Evolutionary conservation across 2,113 vertebrate genomes (phyloP), one percentile per base, ranked within the genome.

Genomic region (Prochilodus magdalenae): DNA sequence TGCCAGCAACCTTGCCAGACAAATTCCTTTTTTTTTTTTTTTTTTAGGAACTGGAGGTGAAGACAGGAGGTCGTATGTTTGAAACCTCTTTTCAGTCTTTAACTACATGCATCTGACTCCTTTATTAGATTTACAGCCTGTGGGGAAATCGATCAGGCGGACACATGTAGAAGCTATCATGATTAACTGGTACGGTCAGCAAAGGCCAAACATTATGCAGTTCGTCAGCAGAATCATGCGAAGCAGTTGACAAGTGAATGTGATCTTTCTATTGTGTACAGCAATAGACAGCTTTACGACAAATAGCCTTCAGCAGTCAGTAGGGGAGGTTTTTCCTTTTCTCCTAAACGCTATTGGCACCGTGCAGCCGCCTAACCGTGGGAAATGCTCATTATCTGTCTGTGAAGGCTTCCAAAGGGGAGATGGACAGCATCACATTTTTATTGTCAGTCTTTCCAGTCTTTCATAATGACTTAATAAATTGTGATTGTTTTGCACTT

Each of bases 141-240:
- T 81, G 85, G 74, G 60, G 85, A 84, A 86, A 86, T 84, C 85
- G 83, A 86, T 86, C 85, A 86, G 85, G 53, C 85, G 65, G 78
- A 81, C 82, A 84, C 67, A 78, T 81, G 85, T 74, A 81, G 77
- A 86, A 81, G 53, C 53, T 70, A 72, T 84, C 78, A 80, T 51
- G 82, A 81, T 78, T 74, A 86, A 84, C 82, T 81, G 78, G 78
- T 70, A 53, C 78, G 62, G 78, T 73, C 82, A 72, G 82, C 69
- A 71, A 62, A 77, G 74, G 81, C 74, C 73, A 69, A 73, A 77
- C 74, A 70, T 86, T 84, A 81, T 77, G 74, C 73, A 84, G 20
- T 81, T 84, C 29, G 33, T 86, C 82, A 81, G 63, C 71, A 60
- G 30, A 75, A 71, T 74, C 51, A 81, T 81, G 77, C 75, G 73